phyloP scores from a whole-genome alignment of 2,888 invertebrate species.

The Ormyrus nitidulus region DNA sequence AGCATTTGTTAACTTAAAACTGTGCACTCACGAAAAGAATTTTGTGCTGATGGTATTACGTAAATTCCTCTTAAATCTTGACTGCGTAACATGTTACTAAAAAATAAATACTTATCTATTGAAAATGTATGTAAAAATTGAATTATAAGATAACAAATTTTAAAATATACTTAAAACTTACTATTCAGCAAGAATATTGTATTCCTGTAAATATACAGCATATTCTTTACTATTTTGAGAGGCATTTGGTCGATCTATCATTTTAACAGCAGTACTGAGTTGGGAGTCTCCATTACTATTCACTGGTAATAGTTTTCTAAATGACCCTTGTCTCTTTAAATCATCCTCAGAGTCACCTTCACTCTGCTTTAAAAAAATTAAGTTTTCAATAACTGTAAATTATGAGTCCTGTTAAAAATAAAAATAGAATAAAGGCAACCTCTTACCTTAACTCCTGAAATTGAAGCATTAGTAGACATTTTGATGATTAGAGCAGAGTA shows the following conservation, averaged over 20 bases:
- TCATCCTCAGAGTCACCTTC: constrained; percentile 70
- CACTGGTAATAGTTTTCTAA: constrained; percentile 78
- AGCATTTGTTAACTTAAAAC: background rate
- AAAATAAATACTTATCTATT: constrained; percentile 62
- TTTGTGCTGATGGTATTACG: constrained; percentile 92
- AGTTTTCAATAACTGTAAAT: constrained; percentile 12
- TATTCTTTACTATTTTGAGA: constrained; percentile 81
- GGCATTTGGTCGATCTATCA: constrained; percentile 76
- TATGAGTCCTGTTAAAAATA: background rate
- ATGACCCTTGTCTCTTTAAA: constrained; percentile 78
- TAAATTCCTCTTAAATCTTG: constrained; percentile 93
- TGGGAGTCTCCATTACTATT: constrained; percentile 77
- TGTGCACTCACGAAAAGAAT: constrained; percentile 84
- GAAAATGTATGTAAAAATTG: background rate
- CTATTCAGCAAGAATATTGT: constrained; percentile 94
- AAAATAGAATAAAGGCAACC: background rate
- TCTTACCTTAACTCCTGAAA: constrained; percentile 55
- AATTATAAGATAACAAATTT: constrained; percentile 32
- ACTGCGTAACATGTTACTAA: constrained; percentile 89
- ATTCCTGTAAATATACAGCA: constrained; percentile 89
- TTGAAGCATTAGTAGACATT: constrained; percentile 55
- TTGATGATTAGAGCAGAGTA: constrained; percentile 3
- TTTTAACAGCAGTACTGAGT: constrained; percentile 80
- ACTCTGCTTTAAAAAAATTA: constrained; percentile 59
- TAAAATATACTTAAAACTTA: constrained; percentile 77